Conservation (phyloP, 2,113 vertebrate species). For the Prolemur simus region DNA sequence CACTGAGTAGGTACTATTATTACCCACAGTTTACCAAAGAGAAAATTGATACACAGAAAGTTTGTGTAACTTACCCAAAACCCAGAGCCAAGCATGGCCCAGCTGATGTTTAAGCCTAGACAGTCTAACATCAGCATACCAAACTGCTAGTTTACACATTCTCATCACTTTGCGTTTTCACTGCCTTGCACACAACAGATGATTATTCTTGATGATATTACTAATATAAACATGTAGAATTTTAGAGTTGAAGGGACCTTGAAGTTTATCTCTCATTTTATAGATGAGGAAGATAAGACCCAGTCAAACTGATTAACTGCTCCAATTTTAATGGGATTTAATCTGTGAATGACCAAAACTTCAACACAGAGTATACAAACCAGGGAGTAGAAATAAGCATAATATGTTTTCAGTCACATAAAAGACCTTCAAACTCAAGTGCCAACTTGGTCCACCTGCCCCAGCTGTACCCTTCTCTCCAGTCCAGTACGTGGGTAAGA, state of each 20-base stretch:
- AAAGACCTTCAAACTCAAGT: neutral
- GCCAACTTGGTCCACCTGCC: neutral
- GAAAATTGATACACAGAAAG: neutral
- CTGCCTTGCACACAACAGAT: neutral
- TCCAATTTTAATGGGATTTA: neutral
- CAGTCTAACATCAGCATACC: neutral
- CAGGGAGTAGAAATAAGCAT: neutral
- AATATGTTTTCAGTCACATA: neutral
- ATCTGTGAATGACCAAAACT: neutral
- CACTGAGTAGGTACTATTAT: neutral
- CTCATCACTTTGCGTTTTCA: neutral
- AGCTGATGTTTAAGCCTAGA: neutral
- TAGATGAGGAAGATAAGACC: slow-evolving; percentile 1
- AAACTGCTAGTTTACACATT: neutral
- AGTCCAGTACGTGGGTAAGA: neutral
- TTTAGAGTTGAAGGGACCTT: neutral
- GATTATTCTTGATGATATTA: neutral
- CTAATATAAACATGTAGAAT: neutral
- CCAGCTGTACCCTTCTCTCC: neutral
- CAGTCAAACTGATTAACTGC: neutral
- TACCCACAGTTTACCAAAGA: neutral
- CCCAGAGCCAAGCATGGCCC: neutral
- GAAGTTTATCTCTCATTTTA: slow-evolving; percentile 13
- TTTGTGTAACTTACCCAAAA: neutral
- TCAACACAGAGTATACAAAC: neutral